Conservation (phyloP, 2,888 invertebrate genomes). For the Blera fallax region DNA sequence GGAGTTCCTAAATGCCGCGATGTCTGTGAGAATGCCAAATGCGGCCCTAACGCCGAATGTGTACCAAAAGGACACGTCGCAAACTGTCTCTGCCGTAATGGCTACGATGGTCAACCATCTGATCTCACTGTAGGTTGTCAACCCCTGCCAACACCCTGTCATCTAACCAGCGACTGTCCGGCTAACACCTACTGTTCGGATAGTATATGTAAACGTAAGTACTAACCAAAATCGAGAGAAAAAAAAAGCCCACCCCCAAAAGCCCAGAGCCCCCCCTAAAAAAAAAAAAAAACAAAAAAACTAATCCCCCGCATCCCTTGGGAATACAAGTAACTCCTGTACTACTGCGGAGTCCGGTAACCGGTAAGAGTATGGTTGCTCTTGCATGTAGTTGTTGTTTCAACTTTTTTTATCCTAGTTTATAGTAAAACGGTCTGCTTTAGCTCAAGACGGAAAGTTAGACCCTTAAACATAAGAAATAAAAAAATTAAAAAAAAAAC, state of each 20-base stretch:
- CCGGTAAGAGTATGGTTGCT: conserved; percentile 16
- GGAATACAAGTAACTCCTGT: conserved; percentile 67
- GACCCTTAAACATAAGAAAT: conserved; percentile 17
- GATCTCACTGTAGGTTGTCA: conserved; percentile 88
- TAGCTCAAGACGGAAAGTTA: conserved; percentile 41
- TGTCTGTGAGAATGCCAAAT: conserved; percentile 89
- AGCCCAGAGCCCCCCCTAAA: conserved; percentile 25
- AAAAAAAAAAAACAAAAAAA: conserved; percentile 9
- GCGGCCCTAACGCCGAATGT: conserved; percentile 93
- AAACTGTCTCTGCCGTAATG: conserved; percentile 89
- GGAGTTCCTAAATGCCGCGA: conserved; percentile 91
- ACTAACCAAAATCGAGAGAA: too few species aligned
- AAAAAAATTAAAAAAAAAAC: conserved; percentile 16
- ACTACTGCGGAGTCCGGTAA: conserved; percentile 59
- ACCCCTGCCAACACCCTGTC: conserved; percentile 88
- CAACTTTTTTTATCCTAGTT: conserved; percentile 41
- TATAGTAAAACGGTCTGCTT: conserved; percentile 52
- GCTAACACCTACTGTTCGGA: conserved; percentile 91
- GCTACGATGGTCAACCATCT: conserved; percentile 90
- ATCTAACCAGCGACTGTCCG: conserved; percentile 88
- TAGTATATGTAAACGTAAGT: conserved; percentile 90
- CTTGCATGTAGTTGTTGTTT: conserved; percentile 53
- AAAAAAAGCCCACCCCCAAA: conserved; percentile 10
- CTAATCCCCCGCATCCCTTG: conserved; percentile 62
- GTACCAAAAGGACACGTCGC: conserved; percentile 88